Evolutionary conservation across 2,797 vertebrate species (phyloP).

Genomic region (Diceros bicornis): DNA sequence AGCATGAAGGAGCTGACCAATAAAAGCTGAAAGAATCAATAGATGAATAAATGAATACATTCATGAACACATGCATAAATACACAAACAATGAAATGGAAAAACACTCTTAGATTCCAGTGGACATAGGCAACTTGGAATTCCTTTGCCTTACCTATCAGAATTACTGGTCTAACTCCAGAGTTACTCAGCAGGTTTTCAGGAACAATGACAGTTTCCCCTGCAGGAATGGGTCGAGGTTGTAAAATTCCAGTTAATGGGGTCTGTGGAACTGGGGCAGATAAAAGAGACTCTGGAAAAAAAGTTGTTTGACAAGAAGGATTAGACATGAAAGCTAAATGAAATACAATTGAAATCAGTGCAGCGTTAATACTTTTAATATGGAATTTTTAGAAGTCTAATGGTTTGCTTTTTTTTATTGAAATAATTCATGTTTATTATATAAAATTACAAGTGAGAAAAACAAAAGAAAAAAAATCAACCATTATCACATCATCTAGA

Average conservation of each 20-base stretch:
- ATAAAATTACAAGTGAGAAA: constrained; percentile 68
- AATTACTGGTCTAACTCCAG: constrained; percentile 97
- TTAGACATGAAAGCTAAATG: constrained; percentile 60
- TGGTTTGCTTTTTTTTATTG: not conserved
- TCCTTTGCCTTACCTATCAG: constrained; percentile 94
- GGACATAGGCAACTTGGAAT: constrained; percentile 23
- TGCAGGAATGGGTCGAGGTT: constrained; percentile 96
- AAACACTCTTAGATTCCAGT: constrained; percentile 30
- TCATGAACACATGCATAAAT: not conserved
- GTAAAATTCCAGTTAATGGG: constrained; percentile 94
- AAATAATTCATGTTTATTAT: not conserved
- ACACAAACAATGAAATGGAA: not conserved
- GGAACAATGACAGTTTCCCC: constrained; percentile 98
- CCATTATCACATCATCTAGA: not conserved
- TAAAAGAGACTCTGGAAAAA: constrained; percentile 93
- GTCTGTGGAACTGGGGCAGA: constrained; percentile 93
- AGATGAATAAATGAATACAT: not conserved
- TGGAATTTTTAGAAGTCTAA: not conserved
- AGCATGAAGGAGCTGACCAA: not conserved
- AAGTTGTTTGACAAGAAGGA: constrained; percentile 77
- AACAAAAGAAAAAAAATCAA: constrained; percentile 60
- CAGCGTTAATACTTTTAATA: constrained; percentile 30
- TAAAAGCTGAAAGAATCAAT: constrained; percentile 46
- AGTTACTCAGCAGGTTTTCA: constrained; percentile 97
- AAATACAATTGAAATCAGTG: constrained; percentile 31